Evolutionary conservation across 2,888 invertebrate genomes (phyloP).

Genomic region (Ectemnius lituratus): DNA sequence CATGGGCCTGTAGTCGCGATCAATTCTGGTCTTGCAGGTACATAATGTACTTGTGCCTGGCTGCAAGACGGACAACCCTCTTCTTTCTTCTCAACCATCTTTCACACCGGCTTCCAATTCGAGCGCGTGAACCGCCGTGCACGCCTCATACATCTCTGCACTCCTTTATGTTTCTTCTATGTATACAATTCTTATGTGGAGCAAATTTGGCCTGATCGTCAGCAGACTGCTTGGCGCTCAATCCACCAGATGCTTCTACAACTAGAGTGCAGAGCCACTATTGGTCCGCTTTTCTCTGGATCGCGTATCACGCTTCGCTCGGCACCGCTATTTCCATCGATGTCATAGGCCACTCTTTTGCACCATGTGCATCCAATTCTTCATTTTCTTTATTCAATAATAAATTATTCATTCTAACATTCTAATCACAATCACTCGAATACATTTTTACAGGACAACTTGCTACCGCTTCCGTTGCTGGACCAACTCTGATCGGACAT

Average conservation of each 20-base stretch:
- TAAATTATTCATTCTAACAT: background rate
- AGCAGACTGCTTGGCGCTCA: background rate
- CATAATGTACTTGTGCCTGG: constrained; percentile 21
- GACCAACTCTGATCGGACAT: constrained; percentile 23
- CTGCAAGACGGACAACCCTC: constrained; percentile 7
- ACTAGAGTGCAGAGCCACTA: background rate
- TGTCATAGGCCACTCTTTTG: background rate
- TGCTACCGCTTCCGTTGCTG: constrained; percentile 39
- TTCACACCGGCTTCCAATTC: background rate
- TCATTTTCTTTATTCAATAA: background rate
- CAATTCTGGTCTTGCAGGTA: constrained; percentile 59
- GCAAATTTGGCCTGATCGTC: no score
- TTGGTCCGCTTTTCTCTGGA: background rate
- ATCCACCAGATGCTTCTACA: background rate
- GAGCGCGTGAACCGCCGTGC: constrained; percentile 1
- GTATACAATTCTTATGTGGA: no score
- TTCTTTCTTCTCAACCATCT: background rate
- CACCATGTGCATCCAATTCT: background rate
- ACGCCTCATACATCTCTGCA: background rate
- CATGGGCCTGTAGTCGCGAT: constrained; percentile 51
- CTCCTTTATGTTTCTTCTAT: background rate
- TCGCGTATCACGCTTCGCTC: constrained; percentile 3
- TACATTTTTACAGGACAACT: constrained; percentile 29
- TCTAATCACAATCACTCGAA: background rate
- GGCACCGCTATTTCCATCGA: background rate